Percentiles rank a stretch among this genome's conserved stretches.
Evolutionary conservation across 1,140 invertebrate species (phyloP).

Genomic region (Octopus sinensis): DNA sequence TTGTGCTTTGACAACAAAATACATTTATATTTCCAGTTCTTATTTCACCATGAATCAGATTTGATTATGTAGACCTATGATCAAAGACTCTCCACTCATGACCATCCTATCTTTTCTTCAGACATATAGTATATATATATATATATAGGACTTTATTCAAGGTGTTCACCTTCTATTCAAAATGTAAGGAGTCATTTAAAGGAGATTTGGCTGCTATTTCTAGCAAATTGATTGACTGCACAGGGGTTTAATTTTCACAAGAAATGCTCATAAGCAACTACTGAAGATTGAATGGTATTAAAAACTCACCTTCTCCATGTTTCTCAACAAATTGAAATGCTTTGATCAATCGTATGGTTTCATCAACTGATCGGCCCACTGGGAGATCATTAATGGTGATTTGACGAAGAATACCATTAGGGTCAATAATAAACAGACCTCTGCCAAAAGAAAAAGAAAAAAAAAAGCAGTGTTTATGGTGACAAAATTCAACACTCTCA

Average conservation of each 20-base stretch:
- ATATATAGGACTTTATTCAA: neutral
- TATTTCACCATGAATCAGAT: no score
- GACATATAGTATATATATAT: neutral
- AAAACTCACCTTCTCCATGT: constrained; percentile 73
- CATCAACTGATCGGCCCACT: constrained; percentile 88
- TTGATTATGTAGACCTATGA: no score
- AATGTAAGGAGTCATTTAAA: neutral
- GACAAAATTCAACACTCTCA: no score
- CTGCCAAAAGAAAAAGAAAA: constrained; percentile 44
- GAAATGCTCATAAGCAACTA: neutral
- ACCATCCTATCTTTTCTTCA: neutral
- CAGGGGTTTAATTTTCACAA: neutral
- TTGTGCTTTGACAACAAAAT: no score
- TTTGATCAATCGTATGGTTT: constrained; percentile 82
- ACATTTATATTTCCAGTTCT: no score
- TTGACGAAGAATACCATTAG: constrained; percentile 65
- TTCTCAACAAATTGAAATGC: constrained; percentile 91
- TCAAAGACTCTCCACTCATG: no score
- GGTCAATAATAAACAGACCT: constrained; percentile 65
- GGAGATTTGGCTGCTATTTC: neutral
- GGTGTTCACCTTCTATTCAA: neutral
- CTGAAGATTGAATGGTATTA: neutral
- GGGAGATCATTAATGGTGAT: constrained; percentile 73
- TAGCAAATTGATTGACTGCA: neutral
- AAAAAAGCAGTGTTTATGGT: no score